Evolutionary conservation across 2,888 invertebrate genomes (phyloP), one percentile per base, ranked within the genome.

Genomic region (Patella ulyssiponensis): DNA sequence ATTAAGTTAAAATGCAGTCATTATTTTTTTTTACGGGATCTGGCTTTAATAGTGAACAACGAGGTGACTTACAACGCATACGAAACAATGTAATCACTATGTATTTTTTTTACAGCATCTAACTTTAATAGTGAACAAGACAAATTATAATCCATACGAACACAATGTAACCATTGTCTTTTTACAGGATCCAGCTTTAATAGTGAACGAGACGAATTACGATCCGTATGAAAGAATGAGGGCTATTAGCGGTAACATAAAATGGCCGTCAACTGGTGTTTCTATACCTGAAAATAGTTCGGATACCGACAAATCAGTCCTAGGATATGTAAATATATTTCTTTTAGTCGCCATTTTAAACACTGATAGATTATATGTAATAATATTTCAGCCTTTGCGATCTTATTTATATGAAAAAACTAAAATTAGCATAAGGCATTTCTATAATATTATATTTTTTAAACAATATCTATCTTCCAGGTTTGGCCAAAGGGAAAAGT

Each of bases 401-500:
- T 44, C 7, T 9, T 44, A 44, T 9, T 44, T 9, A 44, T 7
- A 33, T 33, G 7, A 33, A 33, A 33, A 33, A 33, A 5, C 44
- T 44, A 1, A 44, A 44, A 44, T 44, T 44, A 44, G 5, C 44
- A 9, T 9, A 7, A 44, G 5, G 9, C 44, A 44, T 7, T 44
- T 44, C 44, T 44, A 44, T 44, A 44, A 44, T 44, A 44, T 9
- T 44, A 9, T 44, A 33, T 33, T 33, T 33, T 33, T 33, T 3
- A 44, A 44, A 44, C 44, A 44, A 44, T 7, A 44, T 9, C 17
- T 58, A n/a, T 58, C 14, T 64, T 64, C 7, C 75, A 88, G 88
- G 88, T 88, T 14, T 90, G 90, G 90, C 90, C 90, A 7, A 82
- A 82, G 51, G 90, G 88, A 12, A 88, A 88, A 73, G 83, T 82